Evolutionary conservation across 2,113 vertebrate species (phyloP).

Genomic region (Actinemys pallida): DNA sequence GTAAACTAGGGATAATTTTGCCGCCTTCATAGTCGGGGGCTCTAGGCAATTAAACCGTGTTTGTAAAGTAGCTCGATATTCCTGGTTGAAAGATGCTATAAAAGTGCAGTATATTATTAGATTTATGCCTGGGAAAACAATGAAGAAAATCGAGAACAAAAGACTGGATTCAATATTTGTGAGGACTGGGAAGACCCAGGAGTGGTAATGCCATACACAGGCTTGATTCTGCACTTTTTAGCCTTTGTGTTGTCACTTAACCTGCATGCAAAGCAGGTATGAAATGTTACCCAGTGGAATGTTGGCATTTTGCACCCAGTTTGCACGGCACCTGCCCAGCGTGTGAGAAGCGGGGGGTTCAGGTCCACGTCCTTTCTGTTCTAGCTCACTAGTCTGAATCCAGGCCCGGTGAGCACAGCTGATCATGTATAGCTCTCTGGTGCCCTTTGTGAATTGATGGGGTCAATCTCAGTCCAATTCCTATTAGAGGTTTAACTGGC

Average conservation of each 20-base stretch:
- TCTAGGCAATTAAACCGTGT: not conserved
- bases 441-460: not conserved
- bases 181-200: not conserved
- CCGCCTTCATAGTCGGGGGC: not conserved
- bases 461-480: not conserved
- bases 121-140: not conserved
- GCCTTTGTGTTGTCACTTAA: not conserved
- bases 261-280: not conserved
- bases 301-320: not conserved
- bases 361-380: not conserved
- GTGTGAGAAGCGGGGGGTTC: not conserved
- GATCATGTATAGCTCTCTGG: not conserved
- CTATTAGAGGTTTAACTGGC: not conserved
- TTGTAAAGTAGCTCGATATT: not conserved
- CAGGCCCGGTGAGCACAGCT: not conserved
- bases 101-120: not conserved
- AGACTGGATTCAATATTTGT: not conserved
- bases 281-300: not conserved
- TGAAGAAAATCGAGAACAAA: not conserved
- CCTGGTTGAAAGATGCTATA: not conserved
- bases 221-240: not conserved
- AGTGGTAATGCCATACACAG: not conserved
- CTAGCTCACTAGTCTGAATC: not conserved
- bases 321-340: not conserved
- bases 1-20: not conserved